phyloP scores from a whole-genome alignment of 2,113 vertebrate species.

The Aldabrachelys gigantea region DNA sequence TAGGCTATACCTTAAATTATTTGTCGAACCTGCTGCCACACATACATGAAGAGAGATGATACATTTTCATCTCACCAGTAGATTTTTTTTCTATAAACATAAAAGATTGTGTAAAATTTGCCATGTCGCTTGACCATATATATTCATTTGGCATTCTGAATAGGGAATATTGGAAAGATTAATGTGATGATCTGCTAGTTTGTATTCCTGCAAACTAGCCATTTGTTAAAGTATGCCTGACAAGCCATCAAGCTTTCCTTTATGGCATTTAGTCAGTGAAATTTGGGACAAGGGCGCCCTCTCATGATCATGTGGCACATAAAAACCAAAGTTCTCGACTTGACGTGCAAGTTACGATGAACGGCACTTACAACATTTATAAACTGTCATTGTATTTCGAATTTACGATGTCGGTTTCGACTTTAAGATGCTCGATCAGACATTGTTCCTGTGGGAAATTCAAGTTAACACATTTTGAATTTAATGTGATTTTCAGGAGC shows the following conservation, averaged over 20 bases:
- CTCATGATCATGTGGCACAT: conserved; percentile 42
- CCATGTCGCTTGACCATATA: background rate
- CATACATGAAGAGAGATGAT: background rate
- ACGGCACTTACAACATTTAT: too few relatives aligned
- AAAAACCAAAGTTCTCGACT: background rate
- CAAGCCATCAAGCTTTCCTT: background rate
- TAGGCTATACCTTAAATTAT: too few relatives aligned
- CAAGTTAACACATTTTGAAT: too few relatives aligned
- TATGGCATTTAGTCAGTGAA: background rate
- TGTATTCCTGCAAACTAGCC: background rate
- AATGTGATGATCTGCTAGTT: background rate
- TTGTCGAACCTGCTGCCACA: background rate
- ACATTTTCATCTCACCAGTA: background rate
- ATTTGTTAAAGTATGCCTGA: background rate
- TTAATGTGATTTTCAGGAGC: too few relatives aligned
- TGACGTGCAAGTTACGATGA: too few relatives aligned
- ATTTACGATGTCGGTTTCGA: too few relatives aligned
- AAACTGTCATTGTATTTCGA: too few relatives aligned
- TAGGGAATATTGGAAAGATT: background rate
- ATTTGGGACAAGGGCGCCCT: conserved; percentile 53
- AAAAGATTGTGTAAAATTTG: too few relatives aligned
- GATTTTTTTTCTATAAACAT: too few relatives aligned
- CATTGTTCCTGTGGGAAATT: too few relatives aligned
- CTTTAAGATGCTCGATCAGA: too few relatives aligned
- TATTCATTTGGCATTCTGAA: background rate